phyloP scores from a whole-genome alignment of 1,140 invertebrate genomes.

The Papilio dardanus region DNA sequence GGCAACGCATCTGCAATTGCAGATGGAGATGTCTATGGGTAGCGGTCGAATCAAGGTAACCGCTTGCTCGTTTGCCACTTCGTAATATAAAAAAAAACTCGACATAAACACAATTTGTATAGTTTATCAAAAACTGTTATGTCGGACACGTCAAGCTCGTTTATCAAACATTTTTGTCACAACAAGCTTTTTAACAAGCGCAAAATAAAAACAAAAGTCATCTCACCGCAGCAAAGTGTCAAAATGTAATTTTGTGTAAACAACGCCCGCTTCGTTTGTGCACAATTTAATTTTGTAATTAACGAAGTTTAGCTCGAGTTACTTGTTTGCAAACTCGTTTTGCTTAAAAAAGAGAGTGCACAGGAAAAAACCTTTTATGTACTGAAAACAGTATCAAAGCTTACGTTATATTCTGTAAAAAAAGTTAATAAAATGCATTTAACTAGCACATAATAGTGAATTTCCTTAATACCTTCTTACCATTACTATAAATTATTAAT shows the following conservation, averaged over 20 bases:
- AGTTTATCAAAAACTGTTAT: neutral
- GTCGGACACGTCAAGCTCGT: neutral
- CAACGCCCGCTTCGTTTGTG: conserved; percentile 8
- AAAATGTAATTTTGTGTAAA: conserved; percentile 26
- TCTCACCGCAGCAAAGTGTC: conserved; percentile 15
- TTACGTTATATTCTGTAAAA: neutral
- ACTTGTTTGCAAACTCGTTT: neutral
- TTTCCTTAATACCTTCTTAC: too few relatives aligned
- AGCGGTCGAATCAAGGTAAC: too few relatives aligned
- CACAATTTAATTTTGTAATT: conserved; percentile 22
- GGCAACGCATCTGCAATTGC: too few relatives aligned
- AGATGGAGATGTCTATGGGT: too few relatives aligned
- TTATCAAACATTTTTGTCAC: neutral
- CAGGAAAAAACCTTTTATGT: neutral
- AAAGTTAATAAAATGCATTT: too few relatives aligned
- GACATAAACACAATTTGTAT: neutral
- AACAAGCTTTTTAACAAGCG: conserved; percentile 16
- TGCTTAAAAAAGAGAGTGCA: neutral
- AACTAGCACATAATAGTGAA: too few relatives aligned
- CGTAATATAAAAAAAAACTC: too few relatives aligned
- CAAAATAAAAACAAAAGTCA: conserved; percentile 23
- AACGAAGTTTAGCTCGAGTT: conserved; percentile 21
- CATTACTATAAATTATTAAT: too few relatives aligned
- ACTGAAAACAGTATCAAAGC: neutral
- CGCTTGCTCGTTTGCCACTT: too few relatives aligned